Evolutionary conservation across 2,113 vertebrate genomes (phyloP).

Genomic region (Antechinus stuartii): DNA sequence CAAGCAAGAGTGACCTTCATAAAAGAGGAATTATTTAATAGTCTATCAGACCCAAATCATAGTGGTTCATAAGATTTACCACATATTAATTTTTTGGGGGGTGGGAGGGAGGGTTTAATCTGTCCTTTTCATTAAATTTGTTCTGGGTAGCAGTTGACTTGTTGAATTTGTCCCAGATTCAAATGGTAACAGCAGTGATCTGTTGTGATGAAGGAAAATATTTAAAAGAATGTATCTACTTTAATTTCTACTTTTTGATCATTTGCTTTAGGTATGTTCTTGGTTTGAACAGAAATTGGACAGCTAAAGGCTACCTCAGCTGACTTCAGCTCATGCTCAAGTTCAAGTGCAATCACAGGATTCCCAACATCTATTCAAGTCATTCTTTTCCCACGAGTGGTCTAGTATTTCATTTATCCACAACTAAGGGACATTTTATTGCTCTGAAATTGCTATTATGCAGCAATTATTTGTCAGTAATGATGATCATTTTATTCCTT

Average conservation of each 20-base stretch:
- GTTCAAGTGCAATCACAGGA: slow-evolving; percentile 83
- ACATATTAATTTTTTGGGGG: background rate
- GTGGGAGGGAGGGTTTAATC: background rate
- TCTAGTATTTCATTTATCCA: slow-evolving; percentile 59
- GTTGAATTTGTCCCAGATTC: background rate
- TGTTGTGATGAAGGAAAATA: background rate
- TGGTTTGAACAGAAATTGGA: slow-evolving; percentile 91
- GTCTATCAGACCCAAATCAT: background rate
- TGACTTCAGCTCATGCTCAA: slow-evolving; percentile 90
- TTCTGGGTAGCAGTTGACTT: background rate
- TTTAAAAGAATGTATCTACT: background rate
- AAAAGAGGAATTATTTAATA: background rate
- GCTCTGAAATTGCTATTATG: background rate
- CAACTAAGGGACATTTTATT: slow-evolving; percentile 85
- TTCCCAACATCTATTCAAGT: slow-evolving; percentile 87
- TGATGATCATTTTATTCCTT: background rate
- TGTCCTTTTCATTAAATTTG: background rate
- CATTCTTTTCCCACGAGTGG: slow-evolving; percentile 87
- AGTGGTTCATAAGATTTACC: background rate
- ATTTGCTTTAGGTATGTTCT: slow-evolving; percentile 87
- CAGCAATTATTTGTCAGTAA: background rate
- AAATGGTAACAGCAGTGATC: background rate
- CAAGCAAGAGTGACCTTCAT: background rate
- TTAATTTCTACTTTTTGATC: slow-evolving; percentile 3
- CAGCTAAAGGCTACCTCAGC: slow-evolving; percentile 93